A percentile compares a stretch with the other conserved stretches of the same genome.
Conservation (phyloP, 2,797 vertebrate species). For the Clarias laeviceps region DNA sequence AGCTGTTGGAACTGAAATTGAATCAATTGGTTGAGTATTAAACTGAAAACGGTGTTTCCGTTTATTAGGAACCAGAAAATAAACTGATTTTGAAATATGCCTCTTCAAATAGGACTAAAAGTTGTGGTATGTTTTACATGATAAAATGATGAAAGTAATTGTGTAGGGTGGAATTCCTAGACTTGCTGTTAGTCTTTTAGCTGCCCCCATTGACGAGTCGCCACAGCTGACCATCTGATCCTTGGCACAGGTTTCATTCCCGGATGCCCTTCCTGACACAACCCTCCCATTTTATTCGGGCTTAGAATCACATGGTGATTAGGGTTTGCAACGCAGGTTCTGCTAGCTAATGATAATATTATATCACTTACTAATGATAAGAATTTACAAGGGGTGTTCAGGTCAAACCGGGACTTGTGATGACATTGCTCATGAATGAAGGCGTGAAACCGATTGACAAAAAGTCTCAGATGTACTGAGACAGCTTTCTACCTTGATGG, state of each 20-base stretch:
- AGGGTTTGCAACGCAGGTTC: neutral
- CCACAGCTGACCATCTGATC: too few relatives aligned
- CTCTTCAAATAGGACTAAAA: neutral
- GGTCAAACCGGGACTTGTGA: too few relatives aligned
- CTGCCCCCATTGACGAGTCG: too few relatives aligned
- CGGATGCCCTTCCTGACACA: too few relatives aligned
- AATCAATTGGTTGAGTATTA: neutral
- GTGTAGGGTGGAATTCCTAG: neutral
- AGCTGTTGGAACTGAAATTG: neutral
- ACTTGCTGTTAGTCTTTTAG: too few relatives aligned
- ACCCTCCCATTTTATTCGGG: too few relatives aligned
- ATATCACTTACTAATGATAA: neutral
- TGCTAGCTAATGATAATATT: neutral
- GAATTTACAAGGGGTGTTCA: neutral
- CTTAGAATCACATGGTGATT: too few relatives aligned
- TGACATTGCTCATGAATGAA: too few relatives aligned
- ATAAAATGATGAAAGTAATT: neutral
- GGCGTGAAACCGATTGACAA: too few relatives aligned
- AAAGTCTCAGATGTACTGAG: too few relatives aligned
- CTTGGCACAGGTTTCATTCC: too few relatives aligned
- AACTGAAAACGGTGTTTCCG: neutral
- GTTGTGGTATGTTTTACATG: neutral
- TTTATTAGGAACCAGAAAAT: neutral
- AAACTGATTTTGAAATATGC: neutral
- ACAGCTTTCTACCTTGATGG: too few relatives aligned